Conservation (phyloP, 2,797 vertebrate genomes). For the Sylvilagus floridanus region DNA sequence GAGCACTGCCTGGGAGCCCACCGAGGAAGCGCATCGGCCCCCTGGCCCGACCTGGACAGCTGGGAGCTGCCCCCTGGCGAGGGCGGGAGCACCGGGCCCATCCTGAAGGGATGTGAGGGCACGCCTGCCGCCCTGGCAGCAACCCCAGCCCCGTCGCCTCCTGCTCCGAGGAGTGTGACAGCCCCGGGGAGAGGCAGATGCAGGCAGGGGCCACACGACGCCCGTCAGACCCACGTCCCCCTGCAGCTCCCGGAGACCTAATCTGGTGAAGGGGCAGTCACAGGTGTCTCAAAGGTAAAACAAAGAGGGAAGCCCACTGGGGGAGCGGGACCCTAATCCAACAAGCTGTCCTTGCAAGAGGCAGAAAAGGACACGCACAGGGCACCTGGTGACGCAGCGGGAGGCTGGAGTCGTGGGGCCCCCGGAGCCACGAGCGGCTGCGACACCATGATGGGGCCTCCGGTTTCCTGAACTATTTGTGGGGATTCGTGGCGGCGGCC, state of each 20-base stretch:
- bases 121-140: too few species aligned
- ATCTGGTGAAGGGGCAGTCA: not conserved
- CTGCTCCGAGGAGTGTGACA: not conserved
- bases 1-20: not conserved
- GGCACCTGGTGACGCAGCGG: fast-evolving
- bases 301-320: not conserved
- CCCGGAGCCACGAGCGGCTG: not conserved
- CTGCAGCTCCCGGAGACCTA: not conserved
- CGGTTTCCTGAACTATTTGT: not conserved
- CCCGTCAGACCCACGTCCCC: not conserved
- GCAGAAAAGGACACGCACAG: not conserved
- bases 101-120: too few species aligned
- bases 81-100: too few species aligned
- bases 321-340: not conserved
- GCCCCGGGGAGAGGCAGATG: not conserved
- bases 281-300: not conserved
- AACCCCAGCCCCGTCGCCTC: not conserved
- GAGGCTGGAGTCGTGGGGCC: not conserved
- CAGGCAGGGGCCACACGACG: not conserved
- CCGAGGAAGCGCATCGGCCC: not conserved
- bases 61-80: not conserved
- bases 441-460: not conserved
- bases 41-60: not conserved
- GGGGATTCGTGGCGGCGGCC: not conserved
- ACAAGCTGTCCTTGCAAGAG: not conserved